phyloP scores from a whole-genome alignment of 2,888 invertebrate genomes.

The Oithona nana region DNA sequence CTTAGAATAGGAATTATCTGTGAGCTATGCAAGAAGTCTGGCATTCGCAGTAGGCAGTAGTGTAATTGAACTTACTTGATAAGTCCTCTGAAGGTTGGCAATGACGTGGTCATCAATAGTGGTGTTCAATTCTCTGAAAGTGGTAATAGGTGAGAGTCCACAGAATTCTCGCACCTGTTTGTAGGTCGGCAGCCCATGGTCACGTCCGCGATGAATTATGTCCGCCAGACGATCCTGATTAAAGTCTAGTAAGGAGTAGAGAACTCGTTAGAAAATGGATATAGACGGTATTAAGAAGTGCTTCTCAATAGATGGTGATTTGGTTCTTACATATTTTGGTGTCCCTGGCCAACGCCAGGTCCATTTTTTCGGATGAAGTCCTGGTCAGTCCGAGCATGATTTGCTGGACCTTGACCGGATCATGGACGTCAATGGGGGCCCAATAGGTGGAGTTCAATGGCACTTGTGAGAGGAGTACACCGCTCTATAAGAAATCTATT shows the following conservation, averaged over 20 bases:
- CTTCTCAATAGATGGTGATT: background rate
- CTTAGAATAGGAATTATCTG: no score
- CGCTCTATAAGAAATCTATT: no score
- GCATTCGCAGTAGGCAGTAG: no score
- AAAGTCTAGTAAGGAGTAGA: constrained; percentile 22
- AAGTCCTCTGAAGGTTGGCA: constrained; percentile 44
- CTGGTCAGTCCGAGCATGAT: constrained; percentile 2
- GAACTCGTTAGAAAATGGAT: background rate
- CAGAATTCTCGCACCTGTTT: constrained; percentile 36
- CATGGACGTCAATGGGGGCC: constrained; percentile 5
- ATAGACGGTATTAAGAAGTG: background rate
- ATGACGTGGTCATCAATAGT: constrained; percentile 37
- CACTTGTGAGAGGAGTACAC: background rate
- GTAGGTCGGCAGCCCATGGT: constrained; percentile 62
- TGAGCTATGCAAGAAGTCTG: no score
- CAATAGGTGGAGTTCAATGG: constrained; percentile 10
- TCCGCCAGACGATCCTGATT: constrained; percentile 26
- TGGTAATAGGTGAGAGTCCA: constrained; percentile 28
- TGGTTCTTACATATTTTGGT: constrained; percentile 11
- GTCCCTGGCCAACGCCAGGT: constrained; percentile 8
- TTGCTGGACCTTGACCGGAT: background rate
- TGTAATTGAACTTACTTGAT: constrained; percentile 35
- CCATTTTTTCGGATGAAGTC: constrained; percentile 8
- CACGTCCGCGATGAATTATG: constrained; percentile 36
- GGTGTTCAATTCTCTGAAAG: constrained; percentile 32